phyloP scores from a whole-genome alignment of 2,797 vertebrate genomes.

The Tokudaia muenninki region DNA sequence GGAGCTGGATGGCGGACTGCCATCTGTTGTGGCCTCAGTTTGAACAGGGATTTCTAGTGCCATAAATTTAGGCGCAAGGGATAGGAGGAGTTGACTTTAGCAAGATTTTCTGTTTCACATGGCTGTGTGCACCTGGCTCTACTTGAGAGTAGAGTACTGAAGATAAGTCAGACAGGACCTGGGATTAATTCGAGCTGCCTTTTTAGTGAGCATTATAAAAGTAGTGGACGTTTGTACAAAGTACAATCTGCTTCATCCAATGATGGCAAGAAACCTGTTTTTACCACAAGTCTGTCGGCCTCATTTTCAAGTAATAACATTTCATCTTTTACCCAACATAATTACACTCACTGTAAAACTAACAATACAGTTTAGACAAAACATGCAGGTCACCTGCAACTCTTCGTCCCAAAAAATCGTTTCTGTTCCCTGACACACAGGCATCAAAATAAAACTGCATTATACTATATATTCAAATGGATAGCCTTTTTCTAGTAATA shows the following conservation, averaged over 20 bases:
- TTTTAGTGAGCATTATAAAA: conserved; percentile 58
- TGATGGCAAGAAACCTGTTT: not conserved
- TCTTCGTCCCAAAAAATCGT: not conserved
- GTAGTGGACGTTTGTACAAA: not conserved
- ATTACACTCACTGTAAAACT: conserved; percentile 5
- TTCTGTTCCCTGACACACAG: not conserved
- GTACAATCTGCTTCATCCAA: not conserved
- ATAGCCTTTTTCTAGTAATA: not conserved
- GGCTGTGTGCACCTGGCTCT: not conserved
- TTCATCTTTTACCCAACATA: conserved; percentile 7
- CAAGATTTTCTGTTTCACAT: not conserved
- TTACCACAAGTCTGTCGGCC: not conserved
- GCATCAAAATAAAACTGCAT: not conserved
- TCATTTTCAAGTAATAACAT: conserved; percentile 50
- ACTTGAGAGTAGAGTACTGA: not conserved
- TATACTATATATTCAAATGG: conserved; percentile 7
- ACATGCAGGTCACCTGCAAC: not conserved
- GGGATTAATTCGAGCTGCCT: not conserved
- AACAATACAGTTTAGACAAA: conserved; percentile 8
- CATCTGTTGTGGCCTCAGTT: not conserved
- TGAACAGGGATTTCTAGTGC: not conserved
- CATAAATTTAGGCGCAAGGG: not conserved
- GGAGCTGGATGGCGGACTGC: not conserved
- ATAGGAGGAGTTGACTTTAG: not conserved
- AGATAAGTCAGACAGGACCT: not conserved